phyloP scores from a whole-genome alignment of 2,888 invertebrate genomes.

The Oxycera nigricornis region DNA sequence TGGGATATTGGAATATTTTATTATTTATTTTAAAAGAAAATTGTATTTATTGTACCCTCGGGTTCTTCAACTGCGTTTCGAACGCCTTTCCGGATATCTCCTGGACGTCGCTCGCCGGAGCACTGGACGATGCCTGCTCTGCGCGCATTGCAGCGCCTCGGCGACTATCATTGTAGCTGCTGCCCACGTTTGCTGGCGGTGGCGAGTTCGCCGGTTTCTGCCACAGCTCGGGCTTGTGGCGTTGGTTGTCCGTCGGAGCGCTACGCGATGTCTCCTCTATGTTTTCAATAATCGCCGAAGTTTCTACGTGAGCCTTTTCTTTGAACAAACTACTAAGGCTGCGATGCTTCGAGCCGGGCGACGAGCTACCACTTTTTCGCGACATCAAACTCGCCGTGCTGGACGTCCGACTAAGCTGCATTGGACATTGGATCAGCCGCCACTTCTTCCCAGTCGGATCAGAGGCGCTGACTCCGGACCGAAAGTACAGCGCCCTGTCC shows the following conservation, averaged over 20 bases:
- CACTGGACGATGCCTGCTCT: conserved; percentile 56
- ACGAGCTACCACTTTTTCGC: conserved; percentile 60
- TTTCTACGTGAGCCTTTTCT: conserved; percentile 60
- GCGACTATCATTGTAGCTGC: conserved; percentile 59
- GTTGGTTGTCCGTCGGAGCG: conserved; percentile 74
- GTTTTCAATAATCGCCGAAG: conserved; percentile 59
- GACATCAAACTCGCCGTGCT: conserved; percentile 77
- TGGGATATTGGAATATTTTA: too few relatives aligned
- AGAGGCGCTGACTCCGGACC: conserved; percentile 75
- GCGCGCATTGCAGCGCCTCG: conserved; percentile 44
- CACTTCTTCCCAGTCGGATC: conserved; percentile 89
- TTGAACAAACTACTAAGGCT: conserved; percentile 69
- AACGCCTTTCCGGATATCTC: conserved; percentile 72
- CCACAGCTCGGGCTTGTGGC: conserved; percentile 62
- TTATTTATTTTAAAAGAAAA: too few relatives aligned
- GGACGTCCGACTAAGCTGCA: conserved; percentile 83
- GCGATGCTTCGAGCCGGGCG: conserved; percentile 71
- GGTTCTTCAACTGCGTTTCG: conserved; percentile 78
- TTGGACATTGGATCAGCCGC: conserved; percentile 79
- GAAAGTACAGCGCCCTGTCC: conserved; percentile 81
- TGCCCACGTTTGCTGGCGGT: conserved; percentile 56
- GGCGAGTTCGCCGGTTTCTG: conserved; percentile 57
- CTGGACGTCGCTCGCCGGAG: conserved; percentile 60
- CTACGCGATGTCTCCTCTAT: conserved; percentile 75
- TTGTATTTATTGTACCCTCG: too few relatives aligned